A percentile compares a stretch with the other conserved stretches of the same genome.
These are phyloP conservation scores for Euthynnus affinis DNA, from an alignment of 2,797 vertebrate species.

Conservation along the genomic window DNA sequence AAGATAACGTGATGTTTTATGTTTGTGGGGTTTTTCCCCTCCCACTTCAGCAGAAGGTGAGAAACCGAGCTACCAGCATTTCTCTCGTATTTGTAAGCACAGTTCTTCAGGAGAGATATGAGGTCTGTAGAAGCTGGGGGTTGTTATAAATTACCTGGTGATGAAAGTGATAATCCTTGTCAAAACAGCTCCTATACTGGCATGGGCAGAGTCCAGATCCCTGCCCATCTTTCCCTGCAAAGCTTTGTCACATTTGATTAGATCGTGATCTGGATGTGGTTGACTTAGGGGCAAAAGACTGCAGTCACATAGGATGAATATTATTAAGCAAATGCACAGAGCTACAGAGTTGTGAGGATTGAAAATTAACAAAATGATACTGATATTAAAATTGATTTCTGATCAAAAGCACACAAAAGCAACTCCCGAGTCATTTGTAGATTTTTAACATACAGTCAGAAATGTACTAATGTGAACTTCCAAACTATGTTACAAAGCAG, in stretches of 20 bases:
- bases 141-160: constrained; percentile 88
- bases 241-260: constrained; percentile 86
- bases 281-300: constrained; percentile 80
- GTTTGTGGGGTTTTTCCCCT: constrained; percentile 66
- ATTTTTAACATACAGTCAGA: not conserved
- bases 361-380: constrained; percentile 12
- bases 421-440: not conserved
- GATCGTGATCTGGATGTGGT: constrained; percentile 86
- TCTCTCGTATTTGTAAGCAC: constrained; percentile 84
- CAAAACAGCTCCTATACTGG: constrained; percentile 86
- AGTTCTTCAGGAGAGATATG: constrained; percentile 84
- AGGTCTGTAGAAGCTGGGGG: constrained; percentile 83
- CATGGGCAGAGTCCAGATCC: constrained; percentile 79
- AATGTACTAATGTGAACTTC: constrained; percentile 38
- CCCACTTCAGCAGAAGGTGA: constrained; percentile 84
- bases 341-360: constrained; percentile 13
- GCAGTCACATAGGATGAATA: constrained; percentile 71
- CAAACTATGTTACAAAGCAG: constrained; percentile 10
- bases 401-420: not conserved
- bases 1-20: constrained; percentile 82
- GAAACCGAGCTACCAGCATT: constrained; percentile 89
- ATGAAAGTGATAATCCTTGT: constrained; percentile 89
- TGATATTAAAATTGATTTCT: constrained; percentile 14
- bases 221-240: constrained; percentile 79
- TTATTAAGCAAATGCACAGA: constrained; percentile 60